These are phyloP conservation scores for Colinus virginianus DNA, from an alignment of 2,113 vertebrate species.

Conservation along the genomic window DNA sequence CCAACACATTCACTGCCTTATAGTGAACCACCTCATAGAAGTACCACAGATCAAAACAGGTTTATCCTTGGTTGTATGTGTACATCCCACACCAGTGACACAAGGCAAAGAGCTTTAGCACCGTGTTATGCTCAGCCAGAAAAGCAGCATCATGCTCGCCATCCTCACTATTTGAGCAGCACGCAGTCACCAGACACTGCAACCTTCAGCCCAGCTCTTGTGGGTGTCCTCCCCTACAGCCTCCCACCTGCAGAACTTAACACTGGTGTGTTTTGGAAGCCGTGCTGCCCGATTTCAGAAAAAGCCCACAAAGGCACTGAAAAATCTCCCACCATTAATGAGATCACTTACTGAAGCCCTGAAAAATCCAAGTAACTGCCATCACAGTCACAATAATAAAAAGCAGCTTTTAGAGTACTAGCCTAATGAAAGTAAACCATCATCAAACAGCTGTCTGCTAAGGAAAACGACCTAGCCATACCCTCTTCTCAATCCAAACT, in stretches of 20 bases:
- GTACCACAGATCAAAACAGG: background rate
- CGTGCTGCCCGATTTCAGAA: background rate
- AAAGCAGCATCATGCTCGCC: background rate
- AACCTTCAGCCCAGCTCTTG: background rate
- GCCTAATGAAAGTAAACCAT: background rate
- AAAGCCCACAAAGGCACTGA: background rate
- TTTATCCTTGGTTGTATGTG: background rate
- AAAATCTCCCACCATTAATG: background rate
- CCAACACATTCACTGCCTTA: background rate
- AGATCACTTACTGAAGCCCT: background rate
- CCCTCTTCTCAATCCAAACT: background rate
- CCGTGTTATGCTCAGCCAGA: background rate
- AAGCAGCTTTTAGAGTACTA: background rate
- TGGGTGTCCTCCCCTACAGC: fast-evolving
- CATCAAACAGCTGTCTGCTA: background rate
- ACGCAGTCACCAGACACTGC: background rate
- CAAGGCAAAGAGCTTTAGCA: background rate
- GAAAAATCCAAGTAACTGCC: background rate
- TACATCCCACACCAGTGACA: background rate
- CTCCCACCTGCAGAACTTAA: background rate
- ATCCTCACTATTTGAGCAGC: background rate
- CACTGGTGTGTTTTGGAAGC: background rate
- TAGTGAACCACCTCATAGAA: background rate
- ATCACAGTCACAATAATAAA: background rate
- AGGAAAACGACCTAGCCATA: background rate